Base-by-base conservation (phyloP, 2,797 vertebrate genomes). In the Megalops cyprinoides region DNA sequence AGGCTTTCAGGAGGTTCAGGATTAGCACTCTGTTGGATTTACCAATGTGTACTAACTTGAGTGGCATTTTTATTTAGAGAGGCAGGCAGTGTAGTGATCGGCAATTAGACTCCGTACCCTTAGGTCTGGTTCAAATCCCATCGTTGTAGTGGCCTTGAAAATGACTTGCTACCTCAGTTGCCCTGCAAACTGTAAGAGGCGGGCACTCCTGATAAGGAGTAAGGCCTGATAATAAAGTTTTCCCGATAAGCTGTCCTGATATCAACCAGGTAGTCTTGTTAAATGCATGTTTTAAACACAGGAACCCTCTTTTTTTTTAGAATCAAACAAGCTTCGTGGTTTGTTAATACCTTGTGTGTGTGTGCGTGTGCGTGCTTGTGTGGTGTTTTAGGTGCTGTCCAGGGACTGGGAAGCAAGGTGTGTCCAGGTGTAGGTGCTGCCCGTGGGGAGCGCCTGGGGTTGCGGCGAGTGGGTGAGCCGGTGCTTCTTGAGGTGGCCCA, bases 401-500 rank as follows among this genome's bases (percentile, higher is more conserved):
- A 88, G 77, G 65, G 87, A 85, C 85, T 89, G 89, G 20, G 85
- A 81, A 79, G 80, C 82, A 42, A 88, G 79, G 48, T 88, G 86
- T 28, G 85, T 82, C 89, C 89, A 89, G 23, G 79, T 67, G 78
- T 86, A 87, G 25, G 87, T 83, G 20, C 81, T 44, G 1, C 80
- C 48, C 0, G 79, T 39, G 4, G 85, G 82, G n/a, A 86, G 76
- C 18, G 88, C 75, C 1, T 34, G 25, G 73, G 67, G 4, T 77
- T 84, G 15, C n/a, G 88, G 86, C 0, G 87, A 86, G 79, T 90
- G 89, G 71, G 87, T 89, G 15, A 88, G 87, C 28, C 88, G 80
- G 83, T 90, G 89, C 53, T 89, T 89, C 82, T 90, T 89, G 15
- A 90, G 89, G 75, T 90, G 88, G 28, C 88, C 88, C 2, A 89